A percentile compares a stretch with the other conserved stretches of the same genome.
Conservation (phyloP, 1,140 invertebrate species). For the Neotoxoptera formosana region DNA sequence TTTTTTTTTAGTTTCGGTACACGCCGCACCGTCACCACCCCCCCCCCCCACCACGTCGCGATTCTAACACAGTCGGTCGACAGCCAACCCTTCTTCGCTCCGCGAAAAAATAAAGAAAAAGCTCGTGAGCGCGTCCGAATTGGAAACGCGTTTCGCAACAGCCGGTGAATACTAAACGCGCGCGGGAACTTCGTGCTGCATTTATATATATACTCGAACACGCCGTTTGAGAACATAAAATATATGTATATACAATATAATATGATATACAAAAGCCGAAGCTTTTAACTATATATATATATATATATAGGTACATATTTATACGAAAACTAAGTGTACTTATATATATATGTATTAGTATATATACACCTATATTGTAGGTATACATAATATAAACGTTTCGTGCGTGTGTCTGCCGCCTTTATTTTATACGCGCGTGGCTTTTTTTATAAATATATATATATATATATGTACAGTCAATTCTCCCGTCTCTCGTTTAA, state of each 20-base stretch:
- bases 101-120: background rate
- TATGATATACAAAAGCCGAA: background rate
- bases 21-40: background rate
- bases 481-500: constrained; percentile 40
- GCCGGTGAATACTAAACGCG: constrained; percentile 53
- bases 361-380: background rate
- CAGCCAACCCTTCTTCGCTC: constrained; percentile 29
- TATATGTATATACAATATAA: background rate
- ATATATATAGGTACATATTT: background rate
- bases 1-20: background rate
- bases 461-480: background rate
- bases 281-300: background rate
- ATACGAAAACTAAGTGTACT: background rate
- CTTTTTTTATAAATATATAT: background rate
- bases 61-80: background rate
- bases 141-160: constrained; percentile 43
- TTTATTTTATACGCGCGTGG: background rate
- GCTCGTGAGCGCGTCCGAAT: constrained; percentile 25
- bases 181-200: background rate
- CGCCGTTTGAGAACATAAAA: background rate
- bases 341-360: background rate
- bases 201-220: background rate
- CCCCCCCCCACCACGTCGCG: background rate
- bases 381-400: background rate
- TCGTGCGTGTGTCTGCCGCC: background rate